A percentile compares a stretch with the other conserved stretches of the same genome.
phyloP scores from a whole-genome alignment of 1,140 invertebrate species.

The Schlechtendalia chinensis region DNA sequence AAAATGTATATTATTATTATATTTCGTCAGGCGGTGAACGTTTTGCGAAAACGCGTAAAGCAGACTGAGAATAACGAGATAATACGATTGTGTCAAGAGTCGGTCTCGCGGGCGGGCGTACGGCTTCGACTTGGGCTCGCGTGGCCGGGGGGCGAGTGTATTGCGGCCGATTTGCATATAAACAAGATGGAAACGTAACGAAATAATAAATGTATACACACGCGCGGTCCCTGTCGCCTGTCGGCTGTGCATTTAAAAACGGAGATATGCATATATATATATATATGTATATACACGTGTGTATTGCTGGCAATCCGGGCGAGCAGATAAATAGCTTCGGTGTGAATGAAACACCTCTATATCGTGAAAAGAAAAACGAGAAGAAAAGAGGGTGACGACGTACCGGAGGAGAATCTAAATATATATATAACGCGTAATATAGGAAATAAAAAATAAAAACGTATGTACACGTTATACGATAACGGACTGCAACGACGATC shows the following conservation, averaged over 20 bases:
- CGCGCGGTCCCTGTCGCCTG: too few species aligned
- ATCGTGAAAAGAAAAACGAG: too few species aligned
- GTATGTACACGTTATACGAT: slow-evolving; percentile 17
- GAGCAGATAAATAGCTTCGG: slow-evolving; percentile 39
- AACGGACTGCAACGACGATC: not conserved
- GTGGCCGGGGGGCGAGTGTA: not conserved
- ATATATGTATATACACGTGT: too few species aligned
- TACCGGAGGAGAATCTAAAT: not conserved
- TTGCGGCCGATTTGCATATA: slow-evolving; percentile 46
- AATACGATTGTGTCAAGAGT: slow-evolving; percentile 48
- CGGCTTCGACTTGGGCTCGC: not conserved
- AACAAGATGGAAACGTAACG: slow-evolving; percentile 49
- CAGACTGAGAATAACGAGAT: slow-evolving; percentile 44
- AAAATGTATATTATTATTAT: slow-evolving; percentile 23
- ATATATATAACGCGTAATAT: too few species aligned
- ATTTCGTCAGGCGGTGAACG: slow-evolving; percentile 1
- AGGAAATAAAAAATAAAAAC: slow-evolving; percentile 1
- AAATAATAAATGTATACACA: slow-evolving; percentile 47
- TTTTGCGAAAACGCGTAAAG: slow-evolving; percentile 32
- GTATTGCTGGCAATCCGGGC: slow-evolving; percentile 13
- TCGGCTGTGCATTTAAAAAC: slow-evolving; percentile 45
- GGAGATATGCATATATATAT: too few species aligned
- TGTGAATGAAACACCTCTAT: slow-evolving; percentile 18
- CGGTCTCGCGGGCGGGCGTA: not conserved
- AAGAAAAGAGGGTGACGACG: not conserved